Base-by-base conservation (phyloP, 2,797 vertebrate genomes). In the Anableps anableps region DNA sequence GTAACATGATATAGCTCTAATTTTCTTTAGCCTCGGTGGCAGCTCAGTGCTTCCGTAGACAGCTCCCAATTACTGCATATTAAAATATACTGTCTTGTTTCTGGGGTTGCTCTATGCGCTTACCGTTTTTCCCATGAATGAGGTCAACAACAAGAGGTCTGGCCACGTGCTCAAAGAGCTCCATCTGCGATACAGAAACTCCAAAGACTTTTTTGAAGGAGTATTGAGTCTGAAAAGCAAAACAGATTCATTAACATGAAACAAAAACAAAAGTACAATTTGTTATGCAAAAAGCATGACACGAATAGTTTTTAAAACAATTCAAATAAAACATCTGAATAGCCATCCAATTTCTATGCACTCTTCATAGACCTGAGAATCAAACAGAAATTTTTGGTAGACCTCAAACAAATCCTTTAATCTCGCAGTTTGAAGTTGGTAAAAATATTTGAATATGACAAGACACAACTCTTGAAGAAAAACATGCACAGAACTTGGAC, bases 151-250 rank as follows among this genome's bases (percentile, higher is more conserved):
- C 97, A 16, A 99, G 95, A 34, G 97, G 97, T 75, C 96, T 97
- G 43, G 98, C 97, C 85, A 99, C 97, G 77, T 95, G 92, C 0
- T 98, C 97, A 86, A 99, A 99, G 21, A 99, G 94, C 72, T 98
- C 94, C 72, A 92, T 95, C 90, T 99, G 99, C 31, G 91, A 95
- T 2, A 96, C 94, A 2, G 94, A 95, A 13, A 95, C 94, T 38
- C 97, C 97, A 92, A 99, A 99, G 0, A 99, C 98, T 86, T 96
- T 97, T 91, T 98, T 98, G 92, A 99, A 99, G 0, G 97, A 97
- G 91, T 98, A 99, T 70, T 99, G 99, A 0, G 95, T 98, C 99
- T 99, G 79, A 87, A 71, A 91, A 74, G 38, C 3, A 83, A 85
- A 81, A n/a, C 1, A 80, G 9, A 80, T 55, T 0, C 3, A 38